phyloP scores from a whole-genome alignment of 1,140 invertebrate genomes.

The Steinernema feltiae region DNA sequence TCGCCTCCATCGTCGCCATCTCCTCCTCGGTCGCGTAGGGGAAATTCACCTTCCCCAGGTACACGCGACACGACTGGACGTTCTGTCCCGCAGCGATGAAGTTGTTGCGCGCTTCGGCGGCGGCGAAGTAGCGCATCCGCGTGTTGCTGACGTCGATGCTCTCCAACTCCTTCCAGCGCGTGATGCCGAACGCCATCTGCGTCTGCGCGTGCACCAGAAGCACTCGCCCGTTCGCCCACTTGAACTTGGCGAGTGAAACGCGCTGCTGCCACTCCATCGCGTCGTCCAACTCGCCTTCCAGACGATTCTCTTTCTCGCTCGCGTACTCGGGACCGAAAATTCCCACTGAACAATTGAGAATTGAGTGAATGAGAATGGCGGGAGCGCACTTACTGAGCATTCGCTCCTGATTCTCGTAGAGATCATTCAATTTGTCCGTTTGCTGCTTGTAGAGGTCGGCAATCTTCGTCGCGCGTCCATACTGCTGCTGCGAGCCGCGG shows the following conservation, averaged over 20 bases:
- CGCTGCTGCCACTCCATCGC: conserved; percentile 63
- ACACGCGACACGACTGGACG: conserved; percentile 63
- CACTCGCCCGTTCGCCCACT: conserved; percentile 63
- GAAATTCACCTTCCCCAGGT: conserved; percentile 63
- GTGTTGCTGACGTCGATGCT: conserved; percentile 57
- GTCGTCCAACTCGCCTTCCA: conserved; percentile 63
- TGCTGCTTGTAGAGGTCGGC: conserved; percentile 56
- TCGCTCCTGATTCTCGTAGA: conserved; percentile 63
- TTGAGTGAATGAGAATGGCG: too few relatives aligned
- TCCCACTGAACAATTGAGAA: conserved; percentile 55
- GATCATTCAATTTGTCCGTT: conserved; percentile 61
- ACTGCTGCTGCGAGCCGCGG: conserved; percentile 49
- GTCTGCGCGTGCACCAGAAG: conserved; percentile 62
- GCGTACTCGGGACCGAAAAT: conserved; percentile 64
- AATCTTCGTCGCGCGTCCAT: conserved; percentile 52
- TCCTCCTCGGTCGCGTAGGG: conserved; percentile 66
- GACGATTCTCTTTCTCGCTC: conserved; percentile 61
- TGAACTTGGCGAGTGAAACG: conserved; percentile 63
- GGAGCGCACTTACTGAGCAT: conserved; percentile 61
- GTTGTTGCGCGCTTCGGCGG: conserved; percentile 64
- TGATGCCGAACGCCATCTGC: conserved; percentile 61
- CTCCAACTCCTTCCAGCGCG: conserved; percentile 61
- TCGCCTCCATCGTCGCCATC: conserved; percentile 61
- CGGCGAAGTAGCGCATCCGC: conserved; percentile 59
- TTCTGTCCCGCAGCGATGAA: conserved; percentile 65